Percentiles rank a stretch among this genome's conserved stretches.
phyloP scores from a whole-genome alignment of 2,113 vertebrate genomes.

The Lepus europaeus region DNA sequence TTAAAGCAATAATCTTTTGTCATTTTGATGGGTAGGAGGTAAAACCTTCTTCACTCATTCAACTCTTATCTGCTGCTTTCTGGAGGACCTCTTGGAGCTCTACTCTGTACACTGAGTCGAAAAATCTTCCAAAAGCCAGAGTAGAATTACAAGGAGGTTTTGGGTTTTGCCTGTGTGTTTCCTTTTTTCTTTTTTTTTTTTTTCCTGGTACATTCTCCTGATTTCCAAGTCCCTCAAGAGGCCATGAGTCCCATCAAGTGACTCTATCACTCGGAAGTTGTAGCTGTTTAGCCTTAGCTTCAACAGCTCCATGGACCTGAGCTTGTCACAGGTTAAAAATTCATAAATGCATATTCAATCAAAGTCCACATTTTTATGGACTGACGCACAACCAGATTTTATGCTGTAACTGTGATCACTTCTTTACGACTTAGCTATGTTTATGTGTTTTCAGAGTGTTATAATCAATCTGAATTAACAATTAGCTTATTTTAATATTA shows the following conservation, averaged over 20 bases:
- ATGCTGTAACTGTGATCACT: not conserved
- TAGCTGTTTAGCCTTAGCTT: not conserved
- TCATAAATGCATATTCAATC: not conserved
- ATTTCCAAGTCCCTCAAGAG: not conserved
- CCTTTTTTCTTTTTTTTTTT: accelerated
- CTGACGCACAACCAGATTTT: not conserved
- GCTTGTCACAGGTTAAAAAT: not conserved
- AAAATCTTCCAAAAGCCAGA: not conserved
- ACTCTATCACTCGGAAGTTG: not conserved
- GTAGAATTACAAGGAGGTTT: not conserved
- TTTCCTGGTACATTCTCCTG: not conserved
- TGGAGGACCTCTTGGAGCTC: not conserved
- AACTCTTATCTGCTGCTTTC: not conserved
- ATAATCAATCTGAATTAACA: not conserved
- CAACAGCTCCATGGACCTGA: not conserved
- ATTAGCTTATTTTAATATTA: slow-evolving; percentile 6
- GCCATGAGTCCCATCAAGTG: not conserved
- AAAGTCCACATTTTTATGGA: not conserved
- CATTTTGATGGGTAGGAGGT: no score
- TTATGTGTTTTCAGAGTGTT: not conserved
- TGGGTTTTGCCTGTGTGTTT: no score
- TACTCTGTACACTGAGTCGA: not conserved
- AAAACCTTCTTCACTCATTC: not conserved
- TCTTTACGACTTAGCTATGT: not conserved
- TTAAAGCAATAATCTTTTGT: not conserved